Base-by-base conservation (phyloP, 2,888 invertebrate species). In the Urechis unicinctus region DNA sequence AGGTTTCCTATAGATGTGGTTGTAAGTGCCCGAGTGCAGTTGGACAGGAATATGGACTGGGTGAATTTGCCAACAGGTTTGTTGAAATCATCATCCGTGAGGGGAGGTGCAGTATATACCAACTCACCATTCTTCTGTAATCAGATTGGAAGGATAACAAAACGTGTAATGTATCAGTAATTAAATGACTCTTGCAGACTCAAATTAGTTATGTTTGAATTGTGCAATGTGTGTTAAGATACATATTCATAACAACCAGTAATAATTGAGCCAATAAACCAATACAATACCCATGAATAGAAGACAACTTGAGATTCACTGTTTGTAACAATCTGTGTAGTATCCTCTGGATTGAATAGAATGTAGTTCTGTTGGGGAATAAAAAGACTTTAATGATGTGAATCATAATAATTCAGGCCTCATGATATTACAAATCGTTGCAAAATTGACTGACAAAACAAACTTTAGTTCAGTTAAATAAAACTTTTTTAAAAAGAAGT, bases 1-100 rank as follows among this genome's bases (percentile, higher is more conserved):
- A 78, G 63, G 55, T 78, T 78, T 17, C 79, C 79, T 44, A 75
- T 65, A 36, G 74, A 75, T 1, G 79, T 79, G 2, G 72, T 78
- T 1, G 78, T 75, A 21, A 79, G 64, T n/a, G 74, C 74, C 9
- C 73, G 53, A 2, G 71, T 68, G 41, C 69, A 71, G 52, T 72
- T 68, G 24, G 57, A 58, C 61, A 73, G 68, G 67, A 74, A 78
- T 53, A 78, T 69, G 21, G 75, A 72, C 66, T 78, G 74, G 58
- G 73, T 75, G 65, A 70, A 76, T 17, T 68, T 67, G 2, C 78
- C 78, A 5, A 78, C 75, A 29, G 72, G 71, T 61, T 76, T 78
- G 63, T 78, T 77, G 64, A 78, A 77, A 60, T 78, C 77, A 25
- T 71, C 66, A 59, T 77, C 75, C 21, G 71, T 69, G 45, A 78